Percentiles rank a stretch among this genome's conserved stretches.
Evolutionary conservation across 1,140 invertebrate genomes (phyloP).

Genomic region (Drosophila persimilis): DNA sequence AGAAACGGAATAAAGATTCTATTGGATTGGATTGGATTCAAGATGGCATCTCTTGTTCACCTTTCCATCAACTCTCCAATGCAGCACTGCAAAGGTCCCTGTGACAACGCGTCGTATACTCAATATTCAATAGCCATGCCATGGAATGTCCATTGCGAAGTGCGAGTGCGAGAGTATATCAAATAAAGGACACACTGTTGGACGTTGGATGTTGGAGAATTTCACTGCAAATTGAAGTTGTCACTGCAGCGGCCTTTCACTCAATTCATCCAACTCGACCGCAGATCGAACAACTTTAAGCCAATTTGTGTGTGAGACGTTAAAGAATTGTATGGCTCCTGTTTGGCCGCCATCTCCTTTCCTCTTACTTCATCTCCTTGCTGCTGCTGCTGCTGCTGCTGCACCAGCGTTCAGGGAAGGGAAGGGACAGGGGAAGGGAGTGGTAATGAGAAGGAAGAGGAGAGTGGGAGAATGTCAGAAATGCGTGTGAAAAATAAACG

Average conservation of each 20-base stretch:
- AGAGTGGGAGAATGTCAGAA: conserved; percentile 64
- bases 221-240: conserved; percentile 14
- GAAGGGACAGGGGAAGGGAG: not conserved
- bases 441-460: not conserved
- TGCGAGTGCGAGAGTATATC: conserved; percentile 16
- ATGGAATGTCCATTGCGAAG: conserved; percentile 17
- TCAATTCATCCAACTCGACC: conserved; percentile 24
- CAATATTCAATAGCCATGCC: conserved; percentile 1
- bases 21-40: no score
- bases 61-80: not conserved
- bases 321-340: conserved; percentile 1
- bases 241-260: conserved; percentile 17
- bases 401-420: not conserved
- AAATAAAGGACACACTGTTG: conserved; percentile 4
- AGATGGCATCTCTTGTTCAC: not conserved
- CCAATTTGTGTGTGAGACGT: conserved; percentile 29
- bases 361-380: not conserved
- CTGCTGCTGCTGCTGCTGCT: not conserved
- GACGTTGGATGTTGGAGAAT: no score
- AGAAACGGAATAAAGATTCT: no score
- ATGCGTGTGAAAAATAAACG: conserved; percentile 81
- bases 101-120: conserved; percentile 19
- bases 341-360: not conserved
- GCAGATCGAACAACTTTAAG: conserved; percentile 36
- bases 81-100: not conserved